Conservation (phyloP, 2,888 invertebrate genomes). For the Pseudococcus longispinus region DNA sequence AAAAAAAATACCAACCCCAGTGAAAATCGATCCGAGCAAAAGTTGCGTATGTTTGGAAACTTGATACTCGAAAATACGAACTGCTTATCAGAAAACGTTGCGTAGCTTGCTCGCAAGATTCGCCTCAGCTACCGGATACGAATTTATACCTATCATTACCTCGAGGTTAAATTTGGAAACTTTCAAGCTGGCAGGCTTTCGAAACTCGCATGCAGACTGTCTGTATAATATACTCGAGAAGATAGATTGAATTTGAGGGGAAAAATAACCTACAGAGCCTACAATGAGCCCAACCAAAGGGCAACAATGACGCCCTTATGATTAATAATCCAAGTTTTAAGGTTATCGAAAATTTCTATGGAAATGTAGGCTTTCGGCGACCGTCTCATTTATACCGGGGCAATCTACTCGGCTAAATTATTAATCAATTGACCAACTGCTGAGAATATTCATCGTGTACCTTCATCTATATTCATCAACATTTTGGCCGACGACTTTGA, state of each 20-base stretch:
- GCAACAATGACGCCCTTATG: not conserved
- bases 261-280: not conserved
- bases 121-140: not conserved
- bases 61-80: not conserved
- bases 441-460: not conserved
- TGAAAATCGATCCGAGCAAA: not conserved
- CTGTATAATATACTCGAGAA: not conserved
- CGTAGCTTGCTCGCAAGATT: not conserved
- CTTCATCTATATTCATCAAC: not conserved
- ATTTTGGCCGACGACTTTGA: not conserved
- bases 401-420: not conserved
- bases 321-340: not conserved
- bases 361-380: not conserved
- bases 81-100: not conserved
- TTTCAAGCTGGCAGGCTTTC: not conserved
- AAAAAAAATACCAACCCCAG: not conserved
- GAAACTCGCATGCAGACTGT: not conserved
- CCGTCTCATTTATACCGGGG: not conserved
- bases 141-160: not conserved
- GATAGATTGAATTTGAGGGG: not conserved
- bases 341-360: not conserved
- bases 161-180: not conserved
- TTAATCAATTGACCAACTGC: not conserved
- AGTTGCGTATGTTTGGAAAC: conserved; percentile 5
- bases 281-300: not conserved